Percentiles rank a stretch among this genome's conserved stretches.
These are phyloP conservation scores for Hofmannophila pseudospretella DNA, from an alignment of 2,888 invertebrate species.

Conservation along the genomic window DNA sequence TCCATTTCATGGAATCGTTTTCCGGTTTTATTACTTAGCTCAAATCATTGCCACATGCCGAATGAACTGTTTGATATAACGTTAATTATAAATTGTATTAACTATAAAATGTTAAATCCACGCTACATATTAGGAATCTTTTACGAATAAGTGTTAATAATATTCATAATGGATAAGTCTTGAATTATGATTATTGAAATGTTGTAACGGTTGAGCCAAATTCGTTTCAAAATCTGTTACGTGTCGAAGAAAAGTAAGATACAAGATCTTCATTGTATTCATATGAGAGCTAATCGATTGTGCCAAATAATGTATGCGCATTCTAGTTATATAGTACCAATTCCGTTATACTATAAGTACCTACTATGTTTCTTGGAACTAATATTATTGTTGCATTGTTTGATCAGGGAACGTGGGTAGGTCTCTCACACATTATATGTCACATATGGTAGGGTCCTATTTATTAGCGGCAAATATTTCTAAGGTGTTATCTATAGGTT, in stretches of 20 bases:
- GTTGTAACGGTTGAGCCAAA: slow-evolving; percentile 28
- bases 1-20: slow-evolving; percentile 39
- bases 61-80: no score
- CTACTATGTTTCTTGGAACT: slow-evolving; percentile 33
- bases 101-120: not conserved
- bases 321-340: slow-evolving; percentile 33
- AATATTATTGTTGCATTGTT: slow-evolving; percentile 51
- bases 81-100: not conserved
- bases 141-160: not conserved
- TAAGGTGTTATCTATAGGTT: no score
- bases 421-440: no score
- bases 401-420: slow-evolving; percentile 38
- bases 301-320: slow-evolving; percentile 35
- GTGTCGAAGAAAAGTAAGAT: slow-evolving; percentile 26
- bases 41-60: not conserved
- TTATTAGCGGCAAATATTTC: no score
- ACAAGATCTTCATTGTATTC: slow-evolving; percentile 56
- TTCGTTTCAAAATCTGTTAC: slow-evolving; percentile 29
- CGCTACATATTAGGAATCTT: slow-evolving; percentile 7
- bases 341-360: slow-evolving; percentile 39
- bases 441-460: no score
- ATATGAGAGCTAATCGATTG: slow-evolving; percentile 47
- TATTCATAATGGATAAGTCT: slow-evolving; percentile 7
- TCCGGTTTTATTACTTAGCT: slow-evolving; percentile 5
- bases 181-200: slow-evolving; percentile 7